A percentile compares a stretch with the other conserved stretches of the same genome.
phyloP scores from a whole-genome alignment of 2,797 vertebrate species.

The Ctenopoma kingsleyae region DNA sequence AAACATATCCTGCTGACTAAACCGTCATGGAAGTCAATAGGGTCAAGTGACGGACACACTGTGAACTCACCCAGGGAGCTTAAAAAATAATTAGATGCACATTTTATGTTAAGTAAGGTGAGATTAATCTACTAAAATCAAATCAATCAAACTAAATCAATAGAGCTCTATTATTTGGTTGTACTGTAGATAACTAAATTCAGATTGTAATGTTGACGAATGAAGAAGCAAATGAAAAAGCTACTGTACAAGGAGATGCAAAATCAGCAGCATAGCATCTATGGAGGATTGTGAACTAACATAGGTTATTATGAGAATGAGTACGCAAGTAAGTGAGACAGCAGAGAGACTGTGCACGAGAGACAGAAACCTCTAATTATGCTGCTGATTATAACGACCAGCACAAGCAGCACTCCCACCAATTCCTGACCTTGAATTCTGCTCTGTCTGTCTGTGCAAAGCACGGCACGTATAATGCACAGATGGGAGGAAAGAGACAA shows the following conservation, averaged over 20 bases:
- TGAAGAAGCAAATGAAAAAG: neutral
- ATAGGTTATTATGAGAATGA: neutral
- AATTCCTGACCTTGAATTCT: neutral
- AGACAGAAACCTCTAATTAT: neutral
- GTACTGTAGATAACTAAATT: too few relatives aligned
- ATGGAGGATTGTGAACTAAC: neutral
- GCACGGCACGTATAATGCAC: neutral
- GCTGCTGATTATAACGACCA: neutral
- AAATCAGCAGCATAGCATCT: too few relatives aligned
- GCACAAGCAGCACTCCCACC: neutral
- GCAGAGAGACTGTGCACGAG: neutral
- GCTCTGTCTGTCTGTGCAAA: neutral
- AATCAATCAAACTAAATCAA: too few relatives aligned
- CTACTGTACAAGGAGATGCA: neutral
- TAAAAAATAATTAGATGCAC: neutral
- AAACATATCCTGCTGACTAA: conserved; percentile 12
- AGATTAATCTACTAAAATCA: too few relatives aligned
- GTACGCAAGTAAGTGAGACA: neutral
- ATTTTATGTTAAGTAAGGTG: neutral
- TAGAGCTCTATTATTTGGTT: too few relatives aligned
- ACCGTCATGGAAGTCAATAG: conserved; percentile 2
- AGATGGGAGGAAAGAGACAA: neutral
- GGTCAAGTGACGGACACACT: neutral
- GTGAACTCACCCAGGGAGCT: neutral
- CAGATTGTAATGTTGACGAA: neutral